A percentile compares a stretch with the other conserved stretches of the same genome.
phyloP scores from a whole-genome alignment of 2,113 vertebrate species.

The Pterocles burchelli region DNA sequence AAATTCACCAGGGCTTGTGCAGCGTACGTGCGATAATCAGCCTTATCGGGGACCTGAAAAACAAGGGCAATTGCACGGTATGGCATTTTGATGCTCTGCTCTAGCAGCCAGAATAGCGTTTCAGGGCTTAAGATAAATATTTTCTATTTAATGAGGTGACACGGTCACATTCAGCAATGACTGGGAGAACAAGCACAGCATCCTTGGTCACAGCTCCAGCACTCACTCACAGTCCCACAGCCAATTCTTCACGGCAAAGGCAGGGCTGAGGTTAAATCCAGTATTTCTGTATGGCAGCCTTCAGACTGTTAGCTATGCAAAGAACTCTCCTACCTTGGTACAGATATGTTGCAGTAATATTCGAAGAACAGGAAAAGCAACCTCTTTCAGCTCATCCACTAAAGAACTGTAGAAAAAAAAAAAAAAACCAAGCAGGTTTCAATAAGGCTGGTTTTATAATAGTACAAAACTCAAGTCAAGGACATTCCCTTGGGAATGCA shows the following conservation, averaged over 20 bases:
- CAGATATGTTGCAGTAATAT: slow-evolving; percentile 92
- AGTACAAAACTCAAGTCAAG: background rate
- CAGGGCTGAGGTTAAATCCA: background rate
- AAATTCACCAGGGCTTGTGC: slow-evolving; percentile 84
- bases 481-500: background rate
- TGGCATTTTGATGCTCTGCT: background rate
- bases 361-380: slow-evolving; percentile 77
- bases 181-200: background rate
- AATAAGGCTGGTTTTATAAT: background rate
- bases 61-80: background rate
- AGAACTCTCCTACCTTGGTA: slow-evolving; percentile 79
- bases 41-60: slow-evolving; percentile 90
- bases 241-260: background rate
- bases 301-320: background rate
- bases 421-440: background rate
- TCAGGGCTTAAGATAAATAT: background rate
- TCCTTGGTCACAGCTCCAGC: background rate
- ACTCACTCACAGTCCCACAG: background rate
- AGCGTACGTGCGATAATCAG: slow-evolving; percentile 83
- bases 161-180: background rate
- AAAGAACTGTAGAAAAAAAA: slow-evolving; percentile 75
- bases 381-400: slow-evolving; percentile 83
- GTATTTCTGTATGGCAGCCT: background rate
- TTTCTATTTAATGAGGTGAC: background rate
- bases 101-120: background rate